Base-by-base conservation (phyloP, 2,113 vertebrate genomes). In the Brachypodius melanocephalos region DNA sequence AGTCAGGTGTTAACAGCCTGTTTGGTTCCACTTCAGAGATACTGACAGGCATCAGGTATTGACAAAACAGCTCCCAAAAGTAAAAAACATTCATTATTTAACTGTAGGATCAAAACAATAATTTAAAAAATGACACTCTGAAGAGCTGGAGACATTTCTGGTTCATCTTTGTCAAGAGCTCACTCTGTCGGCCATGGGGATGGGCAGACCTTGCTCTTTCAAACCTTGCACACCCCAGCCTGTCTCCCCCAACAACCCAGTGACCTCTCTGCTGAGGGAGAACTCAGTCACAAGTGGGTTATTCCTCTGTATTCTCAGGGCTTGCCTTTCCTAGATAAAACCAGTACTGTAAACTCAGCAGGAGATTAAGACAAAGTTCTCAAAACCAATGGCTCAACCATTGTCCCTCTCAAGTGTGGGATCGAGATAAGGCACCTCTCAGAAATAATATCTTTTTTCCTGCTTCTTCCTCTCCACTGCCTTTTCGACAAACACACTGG, bases 261-360 rank as follows among this genome's bases (percentile, higher is more conserved):
- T 8, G 67, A 29, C 69, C 72, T 73, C 55, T 74, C 40, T 54
- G 6, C 21, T 28, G 62, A 89, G 73, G 21, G 80, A 67, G 36
- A 75, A 68, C 72, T 14, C 67, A 28, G 73, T 93, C 85, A 79
- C 81, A 69, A 92, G 58, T 54, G 43, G 31, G 46, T 54, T 83
- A 59, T 69, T 95, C 62, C 93, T 95, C 78, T 95, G 85, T 54
- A 29, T 82, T 95, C 84, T 42, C 42, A 76, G 81, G 74, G 62
- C 55, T 96, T 89, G 85, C 29, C 74, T 78, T 93, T 85, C 78
- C 87, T 38, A 88, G 94, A 96, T 94, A 95, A 97, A 91, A 63
- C 78, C 81, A 34, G 49, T 62, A 40, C 85, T 89, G 91, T 96
- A 93, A 95, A 94, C 94, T 96, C 72, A 90, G 85, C 81, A 83